Conservation (phyloP, 2,113 vertebrate genomes). For the Gasterosteus nipponicus region DNA sequence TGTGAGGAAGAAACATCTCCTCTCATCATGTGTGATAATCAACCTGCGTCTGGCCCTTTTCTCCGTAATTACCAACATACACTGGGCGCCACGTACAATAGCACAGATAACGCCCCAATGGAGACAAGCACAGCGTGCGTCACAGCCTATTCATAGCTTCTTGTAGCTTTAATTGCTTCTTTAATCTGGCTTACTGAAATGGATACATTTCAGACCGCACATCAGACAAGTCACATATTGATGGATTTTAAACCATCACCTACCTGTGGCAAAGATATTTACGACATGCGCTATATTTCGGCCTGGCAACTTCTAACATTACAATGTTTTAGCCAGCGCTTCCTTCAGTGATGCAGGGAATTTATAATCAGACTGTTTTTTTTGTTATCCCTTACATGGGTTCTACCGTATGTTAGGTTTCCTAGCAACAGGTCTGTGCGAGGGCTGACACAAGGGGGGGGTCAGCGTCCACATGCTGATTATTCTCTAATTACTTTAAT, state of each 20-base stretch:
- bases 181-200: slow-evolving; percentile 2
- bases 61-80: slow-evolving; percentile 47
- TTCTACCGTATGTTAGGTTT: slow-evolving; percentile 57
- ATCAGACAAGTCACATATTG: neutral
- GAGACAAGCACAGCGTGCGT: slow-evolving; percentile 8
- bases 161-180: neutral
- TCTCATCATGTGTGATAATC: slow-evolving; percentile 61
- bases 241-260: neutral
- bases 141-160: slow-evolving; percentile 18
- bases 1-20: slow-evolving; percentile 28
- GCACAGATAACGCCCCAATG: neutral
- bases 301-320: slow-evolving; percentile 13
- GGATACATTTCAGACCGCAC: slow-evolving; percentile 19
- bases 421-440: slow-evolving; percentile 74
- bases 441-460: slow-evolving; percentile 35
- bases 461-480: slow-evolving; percentile 55
- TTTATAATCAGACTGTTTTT: slow-evolving; percentile 46
- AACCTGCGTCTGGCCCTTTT: slow-evolving; percentile 33
- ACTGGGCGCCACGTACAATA: slow-evolving; percentile 12
- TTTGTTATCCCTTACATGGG: slow-evolving; percentile 50
- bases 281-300: neutral
- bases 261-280: slow-evolving; percentile 10
- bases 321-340: slow-evolving; percentile 28
- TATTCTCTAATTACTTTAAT: slow-evolving; percentile 70
- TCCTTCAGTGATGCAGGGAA: slow-evolving; percentile 38